Evolutionary conservation across 1,140 invertebrate species (phyloP), one percentile per base, ranked within the genome.

Genomic region (Amyelois transitella): DNA sequence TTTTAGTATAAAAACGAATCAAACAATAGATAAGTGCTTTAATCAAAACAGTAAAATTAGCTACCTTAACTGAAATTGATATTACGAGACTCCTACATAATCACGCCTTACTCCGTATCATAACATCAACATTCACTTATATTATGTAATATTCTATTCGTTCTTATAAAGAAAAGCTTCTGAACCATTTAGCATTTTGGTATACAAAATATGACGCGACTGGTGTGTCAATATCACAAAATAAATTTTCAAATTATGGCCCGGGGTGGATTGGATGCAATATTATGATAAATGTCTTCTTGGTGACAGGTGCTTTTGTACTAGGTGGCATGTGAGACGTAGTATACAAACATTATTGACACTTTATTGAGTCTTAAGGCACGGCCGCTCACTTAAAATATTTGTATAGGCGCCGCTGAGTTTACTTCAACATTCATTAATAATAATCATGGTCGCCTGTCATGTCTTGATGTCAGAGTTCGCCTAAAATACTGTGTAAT

Each of bases 201-300:
- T 8, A 38, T 38, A 14, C 7, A 38, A 38, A 38, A 38, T 14
- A 38, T 38, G 32, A 38, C 12, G 12, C 32, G 12, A 14, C 32
- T 14, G 4, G 32, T 14, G 32, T 38, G 32, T 38, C 32, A 38
- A 38, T 38, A 38, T 14, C 32, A 38, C 32, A 38, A 38, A 38
- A 38, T 38, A 38, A 38, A 38, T 38, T 38, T 38, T 38, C 32
- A 38, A 38, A 38, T 14, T 38, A 38, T 21, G 45, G 19, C 18
- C 20, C 18, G 19, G 18, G 19, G 45, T 19, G 45, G 21, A 48
- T 48, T 48, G 45, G 45, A 48, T 48, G 45, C 45, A 66, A 62
- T 62, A 73, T 81, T 81, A 72, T 81, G 68, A 81, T 77, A 77
- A 75, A 77, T 81, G 71, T 75, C 63, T 52, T 32, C 51, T 20